phyloP scores from a whole-genome alignment of 1,140 invertebrate species.

The Trypoxylus dichotomus region DNA sequence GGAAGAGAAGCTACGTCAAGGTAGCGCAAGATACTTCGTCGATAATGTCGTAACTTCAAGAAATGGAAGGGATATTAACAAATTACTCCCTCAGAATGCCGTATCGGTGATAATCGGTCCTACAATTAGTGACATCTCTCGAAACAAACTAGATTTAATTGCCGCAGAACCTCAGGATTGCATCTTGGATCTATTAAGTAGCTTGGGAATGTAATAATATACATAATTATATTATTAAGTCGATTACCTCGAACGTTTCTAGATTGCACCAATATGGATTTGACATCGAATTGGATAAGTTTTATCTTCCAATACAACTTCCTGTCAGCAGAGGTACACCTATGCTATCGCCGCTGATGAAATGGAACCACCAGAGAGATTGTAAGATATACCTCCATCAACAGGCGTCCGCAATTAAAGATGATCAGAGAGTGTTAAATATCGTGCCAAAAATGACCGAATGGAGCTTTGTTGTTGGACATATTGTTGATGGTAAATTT shows the following conservation, averaged over 20 bases:
- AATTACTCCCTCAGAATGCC: slow-evolving; percentile 40
- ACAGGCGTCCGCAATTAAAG: slow-evolving; percentile 41
- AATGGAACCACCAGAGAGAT: slow-evolving; percentile 40
- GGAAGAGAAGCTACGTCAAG: not conserved
- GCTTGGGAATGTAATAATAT: not conserved
- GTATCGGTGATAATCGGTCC: not conserved
- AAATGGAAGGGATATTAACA: not conserved
- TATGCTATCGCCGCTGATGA: slow-evolving; percentile 1
- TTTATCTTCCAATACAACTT: not conserved
- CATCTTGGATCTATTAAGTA: not conserved
- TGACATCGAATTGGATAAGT: not conserved
- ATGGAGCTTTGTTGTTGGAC: slow-evolving; percentile 77
- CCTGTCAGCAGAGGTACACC: slow-evolving; percentile 12
- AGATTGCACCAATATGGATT: not conserved
- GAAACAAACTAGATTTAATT: not conserved
- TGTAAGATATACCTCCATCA: slow-evolving; percentile 47
- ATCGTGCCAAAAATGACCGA: slow-evolving; percentile 67
- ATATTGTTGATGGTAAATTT: slow-evolving; percentile 77
- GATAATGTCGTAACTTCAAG: not conserved
- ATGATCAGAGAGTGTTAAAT: not conserved
- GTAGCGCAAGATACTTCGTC: not conserved
- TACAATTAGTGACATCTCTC: not conserved
- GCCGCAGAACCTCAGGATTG: not conserved
- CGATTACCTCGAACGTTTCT: slow-evolving; percentile 43
- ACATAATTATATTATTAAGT: not conserved